Conservation (phyloP, 1,140 invertebrate genomes). For the Nebria ingens region DNA sequence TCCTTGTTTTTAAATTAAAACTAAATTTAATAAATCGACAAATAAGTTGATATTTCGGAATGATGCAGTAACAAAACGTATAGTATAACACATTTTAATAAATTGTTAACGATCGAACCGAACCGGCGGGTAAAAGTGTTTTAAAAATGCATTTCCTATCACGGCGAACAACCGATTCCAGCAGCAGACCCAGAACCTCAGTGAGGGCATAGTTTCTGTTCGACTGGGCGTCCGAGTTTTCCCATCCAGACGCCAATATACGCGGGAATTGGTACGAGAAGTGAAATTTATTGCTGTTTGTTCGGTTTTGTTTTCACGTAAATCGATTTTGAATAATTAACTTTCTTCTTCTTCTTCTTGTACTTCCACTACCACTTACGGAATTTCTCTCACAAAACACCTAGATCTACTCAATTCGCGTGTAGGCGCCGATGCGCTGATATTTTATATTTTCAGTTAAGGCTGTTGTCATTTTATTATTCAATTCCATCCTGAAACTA, state of each 20-base stretch:
- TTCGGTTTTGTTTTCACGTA: constrained; percentile 8
- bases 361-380: too few relatives aligned
- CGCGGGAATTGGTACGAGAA: background rate
- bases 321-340: constrained; percentile 10
- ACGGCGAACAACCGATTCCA: background rate
- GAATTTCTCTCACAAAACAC: too few relatives aligned
- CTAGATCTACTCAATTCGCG: too few relatives aligned
- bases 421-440: too few relatives aligned
- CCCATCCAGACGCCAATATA: constrained; percentile 1
- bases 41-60: too few relatives aligned
- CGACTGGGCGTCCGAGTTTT: background rate
- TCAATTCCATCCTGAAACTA: too few relatives aligned
- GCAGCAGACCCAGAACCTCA: background rate
- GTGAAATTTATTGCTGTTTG: constrained; percentile 8
- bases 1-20: too few relatives aligned
- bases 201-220: background rate
- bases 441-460: too few relatives aligned
- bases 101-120: background rate
- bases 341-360: too few relatives aligned
- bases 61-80: too few relatives aligned
- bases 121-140: background rate
- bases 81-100: background rate
- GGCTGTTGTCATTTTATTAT: too few relatives aligned
- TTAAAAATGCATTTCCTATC: constrained; percentile 9
- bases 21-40: too few relatives aligned